Percentiles rank a stretch among this genome's conserved stretches.
phyloP scores from a whole-genome alignment of 1,140 invertebrate species.

The Drosophila grimshawi region DNA sequence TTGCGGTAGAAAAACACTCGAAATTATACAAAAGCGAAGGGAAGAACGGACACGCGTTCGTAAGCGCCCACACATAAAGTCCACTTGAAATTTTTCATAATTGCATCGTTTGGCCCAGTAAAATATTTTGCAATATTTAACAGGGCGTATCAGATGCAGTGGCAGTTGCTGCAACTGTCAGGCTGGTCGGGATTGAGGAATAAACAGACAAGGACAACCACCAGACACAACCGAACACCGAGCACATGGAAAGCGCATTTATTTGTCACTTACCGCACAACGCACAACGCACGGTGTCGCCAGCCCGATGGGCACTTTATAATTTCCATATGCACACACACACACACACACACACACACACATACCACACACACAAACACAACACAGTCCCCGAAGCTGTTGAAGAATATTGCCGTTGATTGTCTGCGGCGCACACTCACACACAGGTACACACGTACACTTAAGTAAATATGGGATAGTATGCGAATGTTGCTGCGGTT shows the following conservation, averaged over 20 bases:
- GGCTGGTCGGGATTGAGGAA: conserved; percentile 54
- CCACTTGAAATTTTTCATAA: conserved; percentile 71
- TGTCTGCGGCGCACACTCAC: conserved; percentile 35
- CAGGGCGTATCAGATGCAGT: conserved; percentile 3
- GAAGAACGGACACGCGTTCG: conserved; percentile 16
- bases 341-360: neutral
- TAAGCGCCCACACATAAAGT: conserved; percentile 11
- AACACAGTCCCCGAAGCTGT: conserved; percentile 34
- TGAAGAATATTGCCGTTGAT: conserved; percentile 75
- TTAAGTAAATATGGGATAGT: conserved; percentile 21
- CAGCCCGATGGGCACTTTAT: conserved; percentile 72
- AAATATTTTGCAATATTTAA: conserved; percentile 79
- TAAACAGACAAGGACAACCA: conserved; percentile 50
- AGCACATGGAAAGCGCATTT: conserved; percentile 79
- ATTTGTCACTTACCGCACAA: conserved; percentile 79
- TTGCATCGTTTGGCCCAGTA: conserved; percentile 57
- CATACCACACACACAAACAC: neutral
- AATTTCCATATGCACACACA: conserved; percentile 58
- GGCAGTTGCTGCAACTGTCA: conserved; percentile 63
- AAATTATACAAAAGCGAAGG: conserved; percentile 63
- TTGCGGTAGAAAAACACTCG: conserved; percentile 78
- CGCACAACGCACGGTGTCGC: conserved; percentile 47
- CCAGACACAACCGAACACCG: conserved; percentile 43
- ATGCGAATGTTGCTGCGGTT: conserved; percentile 52
- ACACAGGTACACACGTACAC: neutral